phyloP scores from a whole-genome alignment of 2,797 vertebrate genomes.

The Pseudocheirus occidentalis region DNA sequence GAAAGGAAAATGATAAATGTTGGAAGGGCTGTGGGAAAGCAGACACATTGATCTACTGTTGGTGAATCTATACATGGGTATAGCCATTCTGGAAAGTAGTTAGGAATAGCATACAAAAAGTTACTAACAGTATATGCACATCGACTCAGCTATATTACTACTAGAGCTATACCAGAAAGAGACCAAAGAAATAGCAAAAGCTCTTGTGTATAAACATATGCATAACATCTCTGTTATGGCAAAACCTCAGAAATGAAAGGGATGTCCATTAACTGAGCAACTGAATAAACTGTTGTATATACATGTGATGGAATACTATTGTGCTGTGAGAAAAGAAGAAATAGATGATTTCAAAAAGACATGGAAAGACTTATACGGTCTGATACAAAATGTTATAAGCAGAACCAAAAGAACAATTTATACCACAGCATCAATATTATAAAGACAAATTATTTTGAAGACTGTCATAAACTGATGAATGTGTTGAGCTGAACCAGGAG shows the following conservation, averaged over 20 bases:
- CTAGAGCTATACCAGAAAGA: not conserved
- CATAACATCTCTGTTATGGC: not conserved
- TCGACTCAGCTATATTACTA: not conserved
- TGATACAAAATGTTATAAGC: not conserved
- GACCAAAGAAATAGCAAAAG: not conserved
- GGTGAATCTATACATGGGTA: not conserved
- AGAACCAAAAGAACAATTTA: not conserved
- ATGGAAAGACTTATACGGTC: not conserved
- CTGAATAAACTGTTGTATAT: not conserved
- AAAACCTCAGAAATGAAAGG: not conserved
- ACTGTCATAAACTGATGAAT: not conserved
- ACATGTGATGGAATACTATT: not conserved
- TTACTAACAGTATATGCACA: not conserved
- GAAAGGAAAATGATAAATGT: not conserved
- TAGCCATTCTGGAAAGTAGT: not conserved
- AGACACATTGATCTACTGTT: not conserved
- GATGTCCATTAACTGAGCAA: not conserved
- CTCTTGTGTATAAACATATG: not conserved
- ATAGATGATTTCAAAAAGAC: not conserved
- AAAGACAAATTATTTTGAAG: not conserved
- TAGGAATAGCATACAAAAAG: not conserved
- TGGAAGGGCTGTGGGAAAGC: not conserved
- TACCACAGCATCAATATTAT: not conserved
- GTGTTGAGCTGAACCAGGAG: not conserved
- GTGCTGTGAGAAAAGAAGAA: not conserved